Base-by-base conservation (phyloP, 64 coral and sea anemone species). In the Trachythela sp. region DNA sequence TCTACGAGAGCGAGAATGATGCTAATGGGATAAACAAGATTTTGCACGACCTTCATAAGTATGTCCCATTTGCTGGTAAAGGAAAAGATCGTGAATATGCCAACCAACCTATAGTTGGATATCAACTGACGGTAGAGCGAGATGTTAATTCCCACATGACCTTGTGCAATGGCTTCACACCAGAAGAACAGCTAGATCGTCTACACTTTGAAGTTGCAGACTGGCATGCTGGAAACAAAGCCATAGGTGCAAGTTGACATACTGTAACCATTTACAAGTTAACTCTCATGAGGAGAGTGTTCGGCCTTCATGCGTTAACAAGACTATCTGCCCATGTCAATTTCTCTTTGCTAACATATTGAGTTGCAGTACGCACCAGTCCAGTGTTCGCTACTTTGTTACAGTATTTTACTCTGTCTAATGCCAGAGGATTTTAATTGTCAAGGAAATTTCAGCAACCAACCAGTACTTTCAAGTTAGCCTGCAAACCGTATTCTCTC, bases 21-120 rank as follows among this genome's bases (percentile, higher is more conserved):
- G 8, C 48, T 40, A 77, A 90, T 31, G 89, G 83, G 24, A 90
- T 85, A 50, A 36, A 54, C 31, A 77, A 90, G n/a, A 90, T 90
- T 33, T 49, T 90, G 59, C 59, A 68, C 15, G 30, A 68, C 15
- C 59, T 68, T 31, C 59, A 68, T 31, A 68, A 68, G 15, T 68
- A 68, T 68, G 59, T 68, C 30, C 59, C 59, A 68, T 68, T 31
- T 68, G 18, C 30, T 22, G 20, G 59, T 68, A 14, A 68, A 31
- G 59, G 59, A 68, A 68, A 68, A 68, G 59, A 68, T 5, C 59
- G 30, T 8, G 20, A 68, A 31, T 68, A 68, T 68, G 59, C 20
- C 30, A 68, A 31, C 59, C 59, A 68, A 31, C 30, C 59, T n/a
- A 31, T 68, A 6, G 42, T 45, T 45, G 42, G 42, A 45, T 4